Percentiles rank a stretch among this genome's conserved stretches.
phyloP scores from a whole-genome alignment of 1,140 invertebrate species.

The Drosophila athabasca region DNA sequence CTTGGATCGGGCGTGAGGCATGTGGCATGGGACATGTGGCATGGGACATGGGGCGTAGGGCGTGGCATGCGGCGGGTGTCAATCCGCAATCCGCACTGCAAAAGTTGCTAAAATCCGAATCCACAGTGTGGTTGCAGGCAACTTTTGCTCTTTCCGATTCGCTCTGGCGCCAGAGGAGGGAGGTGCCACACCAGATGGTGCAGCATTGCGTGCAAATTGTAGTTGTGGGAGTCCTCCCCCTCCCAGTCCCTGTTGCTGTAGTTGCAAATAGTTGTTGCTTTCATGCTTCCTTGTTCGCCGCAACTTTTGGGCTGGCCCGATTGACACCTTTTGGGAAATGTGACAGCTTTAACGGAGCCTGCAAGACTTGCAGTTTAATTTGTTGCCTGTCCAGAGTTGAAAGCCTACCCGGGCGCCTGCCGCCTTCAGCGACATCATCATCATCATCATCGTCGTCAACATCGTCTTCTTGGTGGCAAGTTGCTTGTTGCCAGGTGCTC shows the following conservation, averaged over 20 bases:
- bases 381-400: constrained; percentile 34
- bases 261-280: constrained; percentile 20
- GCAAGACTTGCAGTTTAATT: constrained; percentile 48
- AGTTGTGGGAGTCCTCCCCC: not conserved
- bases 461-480: constrained; percentile 8
- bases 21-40: not conserved
- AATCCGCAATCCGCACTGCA: constrained; percentile 50
- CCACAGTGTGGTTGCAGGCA: constrained; percentile 60
- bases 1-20: not conserved
- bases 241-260: not conserved
- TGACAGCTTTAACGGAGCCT: constrained; percentile 59
- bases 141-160: constrained; percentile 76
- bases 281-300: constrained; percentile 42
- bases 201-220: constrained; percentile 47
- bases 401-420: constrained; percentile 40
- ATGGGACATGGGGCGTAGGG: not conserved
- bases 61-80: constrained; percentile 21
- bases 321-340: constrained; percentile 72
- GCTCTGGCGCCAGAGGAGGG: constrained; percentile 15
- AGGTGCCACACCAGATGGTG: constrained; percentile 36
- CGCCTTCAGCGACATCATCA: constrained; percentile 14
- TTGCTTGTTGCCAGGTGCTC: constrained; percentile 47
- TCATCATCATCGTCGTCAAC: not conserved
- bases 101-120: constrained; percentile 64
- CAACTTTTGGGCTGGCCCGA: constrained; percentile 70